Conservation (phyloP, 2,113 vertebrate species). For the Caretta caretta region DNA sequence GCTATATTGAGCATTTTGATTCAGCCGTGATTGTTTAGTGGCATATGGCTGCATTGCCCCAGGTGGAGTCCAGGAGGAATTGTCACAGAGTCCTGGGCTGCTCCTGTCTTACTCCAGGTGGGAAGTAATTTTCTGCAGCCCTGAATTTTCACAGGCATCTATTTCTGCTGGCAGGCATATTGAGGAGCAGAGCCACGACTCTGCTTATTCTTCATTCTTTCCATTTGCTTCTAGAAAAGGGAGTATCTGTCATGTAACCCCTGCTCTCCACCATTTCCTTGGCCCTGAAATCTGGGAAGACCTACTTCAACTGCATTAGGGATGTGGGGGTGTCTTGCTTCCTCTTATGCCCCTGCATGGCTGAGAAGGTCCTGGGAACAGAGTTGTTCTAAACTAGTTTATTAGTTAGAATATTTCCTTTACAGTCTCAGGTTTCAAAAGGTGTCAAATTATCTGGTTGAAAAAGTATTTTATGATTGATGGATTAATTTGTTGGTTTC, state of each 20-base stretch:
- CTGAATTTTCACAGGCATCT: background rate
- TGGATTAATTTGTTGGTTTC: conserved; percentile 17
- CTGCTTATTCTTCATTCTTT: background rate
- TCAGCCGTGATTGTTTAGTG: background rate
- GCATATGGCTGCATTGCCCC: background rate
- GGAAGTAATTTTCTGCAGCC: background rate
- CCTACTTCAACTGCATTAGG: background rate
- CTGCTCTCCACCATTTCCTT: background rate
- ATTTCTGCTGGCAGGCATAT: background rate
- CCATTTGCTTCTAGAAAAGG: background rate
- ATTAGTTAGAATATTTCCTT: background rate
- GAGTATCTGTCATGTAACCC: background rate
- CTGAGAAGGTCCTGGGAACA: background rate
- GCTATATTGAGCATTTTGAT: background rate
- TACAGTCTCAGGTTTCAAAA: background rate
- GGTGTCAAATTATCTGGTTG: background rate
- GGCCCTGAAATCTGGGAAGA: background rate
- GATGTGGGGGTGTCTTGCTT: background rate
- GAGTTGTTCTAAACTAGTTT: background rate
- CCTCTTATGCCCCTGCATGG: background rate
- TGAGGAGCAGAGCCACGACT: background rate
- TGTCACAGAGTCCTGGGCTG: background rate
- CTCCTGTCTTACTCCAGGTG: background rate
- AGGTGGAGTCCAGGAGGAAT: background rate
- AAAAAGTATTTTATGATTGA: background rate